These are phyloP conservation scores for Acanthis flammea DNA, from an alignment of 2,797 vertebrate genomes.

Conservation along the genomic window DNA sequence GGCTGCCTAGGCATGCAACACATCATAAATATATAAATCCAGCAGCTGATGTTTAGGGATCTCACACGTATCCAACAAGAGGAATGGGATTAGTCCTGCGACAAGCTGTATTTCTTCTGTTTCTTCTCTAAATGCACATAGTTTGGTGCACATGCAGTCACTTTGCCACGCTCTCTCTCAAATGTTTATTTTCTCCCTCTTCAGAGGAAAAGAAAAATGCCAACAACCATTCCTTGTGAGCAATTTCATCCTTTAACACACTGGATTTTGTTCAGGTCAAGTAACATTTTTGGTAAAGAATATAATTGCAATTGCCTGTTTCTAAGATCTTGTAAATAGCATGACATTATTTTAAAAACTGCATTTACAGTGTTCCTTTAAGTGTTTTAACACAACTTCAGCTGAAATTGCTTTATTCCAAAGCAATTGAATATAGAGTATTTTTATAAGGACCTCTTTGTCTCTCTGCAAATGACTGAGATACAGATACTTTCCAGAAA, in stretches of 20 bases:
- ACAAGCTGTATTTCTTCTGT: background rate
- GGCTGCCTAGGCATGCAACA: background rate
- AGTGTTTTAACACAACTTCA: constrained; percentile 60
- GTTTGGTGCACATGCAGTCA: background rate
- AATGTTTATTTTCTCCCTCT: background rate
- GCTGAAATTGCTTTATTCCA: constrained; percentile 58
- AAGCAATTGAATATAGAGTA: constrained; percentile 23
- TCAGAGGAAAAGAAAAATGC: constrained; percentile 5
- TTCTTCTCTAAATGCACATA: background rate
- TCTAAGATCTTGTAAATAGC: constrained; percentile 51
- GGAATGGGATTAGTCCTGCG: background rate
- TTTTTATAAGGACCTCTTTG: constrained; percentile 29
- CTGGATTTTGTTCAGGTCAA: constrained; percentile 21
- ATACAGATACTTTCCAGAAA: constrained; percentile 21
- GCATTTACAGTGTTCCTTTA: constrained; percentile 43
- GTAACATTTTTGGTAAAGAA: constrained; percentile 48
- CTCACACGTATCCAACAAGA: background rate
- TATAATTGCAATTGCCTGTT: constrained; percentile 33
- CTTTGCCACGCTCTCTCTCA: background rate
- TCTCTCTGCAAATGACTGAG: constrained; percentile 17
- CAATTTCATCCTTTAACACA: constrained; percentile 41
- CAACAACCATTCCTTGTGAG: constrained; percentile 7
- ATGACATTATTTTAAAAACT: constrained; percentile 61
- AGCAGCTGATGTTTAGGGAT: background rate
- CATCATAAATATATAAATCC: background rate